Evolutionary conservation across 1,140 invertebrate genomes (phyloP).

Genomic region (Heliconius congener): DNA sequence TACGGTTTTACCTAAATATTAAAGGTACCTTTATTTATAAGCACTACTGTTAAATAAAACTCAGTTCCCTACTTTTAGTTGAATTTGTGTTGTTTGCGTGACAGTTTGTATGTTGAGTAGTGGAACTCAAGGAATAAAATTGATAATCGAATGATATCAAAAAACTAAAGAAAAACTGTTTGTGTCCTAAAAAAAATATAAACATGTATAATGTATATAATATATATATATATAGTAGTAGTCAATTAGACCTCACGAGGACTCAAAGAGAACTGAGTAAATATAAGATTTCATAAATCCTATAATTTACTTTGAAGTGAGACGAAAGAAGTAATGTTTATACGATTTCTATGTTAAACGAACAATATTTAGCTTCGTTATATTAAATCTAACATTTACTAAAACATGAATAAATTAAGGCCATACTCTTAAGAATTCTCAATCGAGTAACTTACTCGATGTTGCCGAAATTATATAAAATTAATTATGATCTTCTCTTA

Average conservation of each 20-base stretch:
- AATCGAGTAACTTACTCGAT: too few species aligned
- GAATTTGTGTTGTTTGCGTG: too few species aligned
- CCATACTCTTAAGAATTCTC: neutral
- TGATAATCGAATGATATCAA: too few species aligned
- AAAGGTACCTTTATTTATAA: too few species aligned
- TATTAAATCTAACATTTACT: neutral
- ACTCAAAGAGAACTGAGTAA: slow-evolving; percentile 11
- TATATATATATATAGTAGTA: neutral
- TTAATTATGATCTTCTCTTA: too few species aligned
- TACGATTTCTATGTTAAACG: neutral
- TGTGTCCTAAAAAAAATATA: neutral
- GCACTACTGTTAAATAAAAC: too few species aligned
- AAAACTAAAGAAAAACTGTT: too few species aligned
- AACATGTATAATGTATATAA: neutral
- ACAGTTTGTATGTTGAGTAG: too few species aligned
- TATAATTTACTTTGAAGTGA: slow-evolving; percentile 16
- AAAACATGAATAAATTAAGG: neutral
- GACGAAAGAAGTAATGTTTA: slow-evolving; percentile 7
- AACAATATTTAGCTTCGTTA: neutral
- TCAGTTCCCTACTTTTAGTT: too few species aligned
- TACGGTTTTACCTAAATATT: too few species aligned
- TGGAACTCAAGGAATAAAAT: too few species aligned
- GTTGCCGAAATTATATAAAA: too few species aligned
- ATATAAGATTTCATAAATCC: slow-evolving; percentile 7
- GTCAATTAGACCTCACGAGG: neutral